phyloP scores from a whole-genome alignment of 2,797 vertebrate genomes.

The Alectoris magna region DNA sequence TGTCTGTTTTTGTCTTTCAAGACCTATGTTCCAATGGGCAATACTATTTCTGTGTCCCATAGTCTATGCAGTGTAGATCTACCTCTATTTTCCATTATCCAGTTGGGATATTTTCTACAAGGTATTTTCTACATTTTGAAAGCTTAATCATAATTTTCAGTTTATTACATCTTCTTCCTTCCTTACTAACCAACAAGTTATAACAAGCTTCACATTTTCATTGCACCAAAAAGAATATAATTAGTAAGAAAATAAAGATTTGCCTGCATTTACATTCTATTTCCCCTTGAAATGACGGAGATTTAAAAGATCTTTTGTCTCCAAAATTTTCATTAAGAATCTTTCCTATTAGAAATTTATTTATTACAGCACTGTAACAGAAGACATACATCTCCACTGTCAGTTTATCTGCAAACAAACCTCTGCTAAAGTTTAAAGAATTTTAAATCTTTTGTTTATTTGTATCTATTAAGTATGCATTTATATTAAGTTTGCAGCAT shows the following conservation, averaged over 20 bases:
- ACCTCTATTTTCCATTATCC: neutral
- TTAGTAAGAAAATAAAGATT: neutral
- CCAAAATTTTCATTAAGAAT: neutral
- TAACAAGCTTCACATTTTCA: fast-evolving
- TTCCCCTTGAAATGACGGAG: neutral
- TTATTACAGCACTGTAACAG: neutral
- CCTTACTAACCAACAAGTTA: neutral
- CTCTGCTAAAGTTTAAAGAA: neutral
- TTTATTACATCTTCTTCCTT: neutral
- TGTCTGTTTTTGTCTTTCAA: neutral
- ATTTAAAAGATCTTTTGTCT: neutral
- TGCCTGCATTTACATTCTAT: neutral
- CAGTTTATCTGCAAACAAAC: neutral
- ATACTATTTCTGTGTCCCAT: neutral
- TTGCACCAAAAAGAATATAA: neutral
- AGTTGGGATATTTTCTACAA: neutral
- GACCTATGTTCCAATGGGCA: neutral
- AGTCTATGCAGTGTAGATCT: neutral
- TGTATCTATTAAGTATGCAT: neutral
- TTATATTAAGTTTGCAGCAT: neutral
- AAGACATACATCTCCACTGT: too few relatives aligned
- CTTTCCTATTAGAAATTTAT: neutral
- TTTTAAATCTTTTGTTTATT: neutral
- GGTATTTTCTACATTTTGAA: neutral
- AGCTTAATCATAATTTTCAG: neutral